Percentiles rank a stretch among this genome's conserved stretches.
These are phyloP conservation scores for Abramis brama DNA, from an alignment of 2,113 vertebrate species.

Conservation along the genomic window DNA sequence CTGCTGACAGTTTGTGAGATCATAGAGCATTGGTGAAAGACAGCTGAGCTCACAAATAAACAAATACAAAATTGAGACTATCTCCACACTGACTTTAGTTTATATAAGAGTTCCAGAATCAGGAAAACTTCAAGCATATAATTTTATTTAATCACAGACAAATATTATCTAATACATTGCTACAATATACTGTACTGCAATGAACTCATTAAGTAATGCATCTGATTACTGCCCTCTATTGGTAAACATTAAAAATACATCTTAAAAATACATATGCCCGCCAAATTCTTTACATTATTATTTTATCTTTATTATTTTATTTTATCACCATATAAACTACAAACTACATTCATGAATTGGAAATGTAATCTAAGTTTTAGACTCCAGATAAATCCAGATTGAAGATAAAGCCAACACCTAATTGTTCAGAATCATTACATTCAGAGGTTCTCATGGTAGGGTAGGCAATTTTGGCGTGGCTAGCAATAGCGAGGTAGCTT, in stretches of 20 bases:
- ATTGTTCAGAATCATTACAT: too few relatives aligned
- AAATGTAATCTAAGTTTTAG: too few relatives aligned
- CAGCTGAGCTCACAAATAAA: neutral
- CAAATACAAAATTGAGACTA: neutral
- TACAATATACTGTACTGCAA: neutral
- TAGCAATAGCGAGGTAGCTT: too few relatives aligned
- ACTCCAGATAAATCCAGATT: too few relatives aligned
- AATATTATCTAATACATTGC: neutral
- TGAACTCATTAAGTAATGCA: neutral
- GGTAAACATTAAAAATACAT: neutral
- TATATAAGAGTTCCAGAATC: neutral
- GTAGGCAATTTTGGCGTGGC: too few relatives aligned
- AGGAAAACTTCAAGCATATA: neutral
- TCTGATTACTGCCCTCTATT: constrained; percentile 45
- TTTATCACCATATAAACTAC: too few relatives aligned
- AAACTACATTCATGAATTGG: too few relatives aligned
- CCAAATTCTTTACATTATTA: too few relatives aligned
- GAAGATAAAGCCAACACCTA: too few relatives aligned
- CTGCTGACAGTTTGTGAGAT: constrained; percentile 13
- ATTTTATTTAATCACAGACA: neutral
- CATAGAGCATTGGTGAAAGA: neutral
- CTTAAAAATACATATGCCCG: too few relatives aligned
- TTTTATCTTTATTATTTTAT: too few relatives aligned
- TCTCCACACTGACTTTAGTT: neutral
- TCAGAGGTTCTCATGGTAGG: too few relatives aligned